These are phyloP conservation scores for Brachyhypopomus occidentalis DNA, from an alignment of 2,113 vertebrate genomes.

Conservation along the genomic window DNA sequence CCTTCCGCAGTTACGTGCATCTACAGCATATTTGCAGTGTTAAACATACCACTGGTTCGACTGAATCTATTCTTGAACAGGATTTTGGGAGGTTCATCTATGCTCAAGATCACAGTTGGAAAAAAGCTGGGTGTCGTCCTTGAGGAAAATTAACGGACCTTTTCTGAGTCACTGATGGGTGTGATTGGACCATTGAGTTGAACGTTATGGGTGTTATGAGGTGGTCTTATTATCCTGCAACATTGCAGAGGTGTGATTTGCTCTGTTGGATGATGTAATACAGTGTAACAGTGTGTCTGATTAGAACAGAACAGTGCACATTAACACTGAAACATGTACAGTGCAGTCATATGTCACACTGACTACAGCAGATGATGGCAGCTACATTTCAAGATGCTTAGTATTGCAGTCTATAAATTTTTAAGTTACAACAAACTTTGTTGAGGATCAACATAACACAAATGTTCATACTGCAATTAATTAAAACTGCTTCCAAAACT, in stretches of 20 bases:
- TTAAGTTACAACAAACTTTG: too few relatives aligned
- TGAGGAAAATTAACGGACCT: neutral
- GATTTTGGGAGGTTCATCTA: slow-evolving; percentile 28
- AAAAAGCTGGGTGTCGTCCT: slow-evolving; percentile 10
- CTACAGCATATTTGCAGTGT: neutral
- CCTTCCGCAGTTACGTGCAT: slow-evolving; percentile 6
- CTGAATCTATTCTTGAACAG: slow-evolving; percentile 15
- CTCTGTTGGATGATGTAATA: neutral
- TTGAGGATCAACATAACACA: too few relatives aligned
- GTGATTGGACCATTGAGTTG: neutral
- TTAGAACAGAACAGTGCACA: neutral
- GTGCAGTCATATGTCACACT: neutral
- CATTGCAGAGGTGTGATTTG: neutral
- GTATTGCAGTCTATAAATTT: too few relatives aligned
- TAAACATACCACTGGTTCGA: neutral
- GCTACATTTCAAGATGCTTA: too few relatives aligned
- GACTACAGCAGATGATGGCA: neutral
- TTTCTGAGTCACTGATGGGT: neutral
- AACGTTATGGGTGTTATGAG: neutral
- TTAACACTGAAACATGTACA: neutral
- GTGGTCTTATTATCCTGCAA: neutral
- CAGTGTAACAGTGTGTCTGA: neutral
- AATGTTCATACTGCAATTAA: too few relatives aligned
- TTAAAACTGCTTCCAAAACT: too few relatives aligned
- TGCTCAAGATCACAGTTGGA: slow-evolving; percentile 11